Percentiles rank a stretch among this genome's conserved stretches.
phyloP scores from a whole-genome alignment of 2,797 vertebrate species.

The Rhyacichthys aspro region DNA sequence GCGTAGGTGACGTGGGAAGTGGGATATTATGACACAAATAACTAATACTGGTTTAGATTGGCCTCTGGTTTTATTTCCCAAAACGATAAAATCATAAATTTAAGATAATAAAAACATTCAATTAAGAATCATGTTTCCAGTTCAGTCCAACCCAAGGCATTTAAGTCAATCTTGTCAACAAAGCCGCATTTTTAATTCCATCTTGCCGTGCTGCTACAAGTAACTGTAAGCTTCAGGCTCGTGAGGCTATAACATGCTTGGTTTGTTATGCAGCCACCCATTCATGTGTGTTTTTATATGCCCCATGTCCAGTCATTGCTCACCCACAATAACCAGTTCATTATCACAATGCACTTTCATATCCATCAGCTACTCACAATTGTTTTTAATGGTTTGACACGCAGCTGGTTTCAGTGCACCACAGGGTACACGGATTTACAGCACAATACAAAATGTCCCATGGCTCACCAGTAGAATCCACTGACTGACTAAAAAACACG shows the following conservation, averaged over 20 bases:
- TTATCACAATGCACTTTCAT: conserved; percentile 52
- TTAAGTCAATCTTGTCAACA: no score
- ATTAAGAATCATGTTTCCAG: no score
- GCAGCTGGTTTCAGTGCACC: conserved; percentile 19
- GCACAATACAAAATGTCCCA: neutral
- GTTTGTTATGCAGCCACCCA: conserved; percentile 62
- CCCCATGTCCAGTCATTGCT: conserved; percentile 51
- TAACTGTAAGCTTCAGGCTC: conserved; percentile 37
- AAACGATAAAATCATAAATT: no score
- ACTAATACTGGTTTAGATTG: no score
- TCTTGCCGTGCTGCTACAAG: conserved; percentile 60
- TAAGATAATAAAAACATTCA: no score
- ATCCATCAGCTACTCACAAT: conserved; percentile 38
- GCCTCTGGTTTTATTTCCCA: no score
- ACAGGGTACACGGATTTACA: conserved; percentile 1
- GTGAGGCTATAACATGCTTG: conserved; percentile 63
- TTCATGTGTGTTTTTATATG: conserved; percentile 63
- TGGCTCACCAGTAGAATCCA: no score
- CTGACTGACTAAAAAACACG: no score
- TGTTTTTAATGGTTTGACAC: conserved; percentile 22
- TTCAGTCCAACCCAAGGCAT: no score
- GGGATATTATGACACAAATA: no score
- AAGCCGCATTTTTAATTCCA: no score
- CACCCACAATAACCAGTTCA: conserved; percentile 55
- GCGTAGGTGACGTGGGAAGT: neutral